Percentiles rank a stretch among this genome's conserved stretches.
phyloP scores from a whole-genome alignment of 2,113 vertebrate species.

The Microcebus jonahi region DNA sequence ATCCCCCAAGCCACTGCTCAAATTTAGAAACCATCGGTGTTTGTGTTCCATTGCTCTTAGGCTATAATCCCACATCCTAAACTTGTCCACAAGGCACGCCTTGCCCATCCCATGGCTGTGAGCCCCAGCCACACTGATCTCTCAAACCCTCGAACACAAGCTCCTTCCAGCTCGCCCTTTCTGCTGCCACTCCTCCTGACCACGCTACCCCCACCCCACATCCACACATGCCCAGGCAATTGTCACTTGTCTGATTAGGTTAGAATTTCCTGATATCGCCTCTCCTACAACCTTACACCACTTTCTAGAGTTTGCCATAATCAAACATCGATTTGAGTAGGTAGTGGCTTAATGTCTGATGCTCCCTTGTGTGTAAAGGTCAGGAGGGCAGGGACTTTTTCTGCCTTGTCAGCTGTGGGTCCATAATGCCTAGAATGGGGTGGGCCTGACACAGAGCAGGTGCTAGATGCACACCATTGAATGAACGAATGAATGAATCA shows the following conservation, averaged over 20 bases:
- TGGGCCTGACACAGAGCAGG: not conserved
- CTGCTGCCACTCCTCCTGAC: too few species aligned
- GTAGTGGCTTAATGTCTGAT: not conserved
- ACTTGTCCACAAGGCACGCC: not conserved
- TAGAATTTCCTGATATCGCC: not conserved
- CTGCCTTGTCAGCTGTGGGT: not conserved
- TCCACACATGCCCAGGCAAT: accelerated
- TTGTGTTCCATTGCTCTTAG: not conserved
- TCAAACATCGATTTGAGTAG: not conserved
- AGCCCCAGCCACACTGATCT: accelerated
- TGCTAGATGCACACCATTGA: not conserved
- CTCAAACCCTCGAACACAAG: not conserved
- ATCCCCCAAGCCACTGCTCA: too few species aligned
- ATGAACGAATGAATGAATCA: too few species aligned
- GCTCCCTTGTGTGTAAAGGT: not conserved
- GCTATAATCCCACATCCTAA: not conserved
- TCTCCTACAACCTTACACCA: not conserved
- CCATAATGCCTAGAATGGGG: not conserved
- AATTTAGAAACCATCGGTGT: not conserved
- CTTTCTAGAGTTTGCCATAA: not conserved
- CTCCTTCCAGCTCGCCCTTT: not conserved
- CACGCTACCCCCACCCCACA: accelerated
- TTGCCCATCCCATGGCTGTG: not conserved
- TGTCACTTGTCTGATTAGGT: not conserved
- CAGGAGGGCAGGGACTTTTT: too few species aligned